Conservation (phyloP, 1,140 invertebrate species). For the Lithobius niger region DNA sequence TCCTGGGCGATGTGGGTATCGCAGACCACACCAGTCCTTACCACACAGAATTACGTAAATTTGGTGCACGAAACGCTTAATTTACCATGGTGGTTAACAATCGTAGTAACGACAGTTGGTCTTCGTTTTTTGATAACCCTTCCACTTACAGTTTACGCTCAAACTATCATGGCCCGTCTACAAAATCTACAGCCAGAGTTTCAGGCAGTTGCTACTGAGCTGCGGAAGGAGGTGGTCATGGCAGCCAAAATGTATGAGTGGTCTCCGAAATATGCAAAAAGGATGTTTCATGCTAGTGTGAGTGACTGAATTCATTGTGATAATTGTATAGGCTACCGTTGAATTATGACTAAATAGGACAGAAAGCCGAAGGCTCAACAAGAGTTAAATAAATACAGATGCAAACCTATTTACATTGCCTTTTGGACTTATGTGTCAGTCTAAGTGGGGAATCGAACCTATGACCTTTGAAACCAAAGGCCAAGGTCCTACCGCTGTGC, state of each 20-base stretch:
- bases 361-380: too few relatives aligned
- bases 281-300: conserved; percentile 50
- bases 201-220: conserved; percentile 47
- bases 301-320: too few relatives aligned
- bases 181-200: conserved; percentile 57
- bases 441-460: too few relatives aligned
- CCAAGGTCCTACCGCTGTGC: too few relatives aligned
- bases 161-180: conserved; percentile 54
- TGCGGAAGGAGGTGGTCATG: conserved; percentile 51
- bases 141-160: conserved; percentile 58
- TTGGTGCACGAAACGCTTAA: conserved; percentile 52
- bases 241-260: conserved; percentile 51
- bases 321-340: too few relatives aligned
- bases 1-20: too few relatives aligned
- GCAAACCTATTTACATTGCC: too few relatives aligned
- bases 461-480: too few relatives aligned
- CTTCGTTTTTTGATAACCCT: conserved; percentile 51
- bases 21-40: conserved; percentile 47
- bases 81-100: conserved; percentile 69
- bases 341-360: too few relatives aligned
- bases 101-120: conserved; percentile 51
- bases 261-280: conserved; percentile 47
- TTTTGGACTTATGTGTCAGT: too few relatives aligned
- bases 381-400: too few relatives aligned
- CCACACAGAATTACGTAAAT: conserved; percentile 47